phyloP scores from a whole-genome alignment of 2,797 vertebrate genomes.

The Cossypha polioptera region DNA sequence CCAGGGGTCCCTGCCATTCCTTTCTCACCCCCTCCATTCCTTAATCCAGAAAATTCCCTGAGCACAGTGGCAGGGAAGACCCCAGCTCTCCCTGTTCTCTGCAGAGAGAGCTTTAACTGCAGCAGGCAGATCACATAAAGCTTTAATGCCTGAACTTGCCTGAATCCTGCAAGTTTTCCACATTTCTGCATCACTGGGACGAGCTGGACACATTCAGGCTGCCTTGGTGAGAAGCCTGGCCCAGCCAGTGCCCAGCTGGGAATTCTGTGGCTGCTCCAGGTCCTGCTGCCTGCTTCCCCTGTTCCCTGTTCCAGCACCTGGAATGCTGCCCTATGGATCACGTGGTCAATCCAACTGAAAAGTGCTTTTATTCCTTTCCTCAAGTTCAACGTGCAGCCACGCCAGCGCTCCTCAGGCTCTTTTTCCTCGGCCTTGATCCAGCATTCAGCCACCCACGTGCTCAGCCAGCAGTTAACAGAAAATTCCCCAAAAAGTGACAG shows the following conservation, averaged over 20 bases:
- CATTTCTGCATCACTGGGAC: background rate
- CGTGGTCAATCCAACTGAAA: background rate
- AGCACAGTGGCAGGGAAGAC: background rate
- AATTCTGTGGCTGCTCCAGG: background rate
- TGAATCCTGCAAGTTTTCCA: background rate
- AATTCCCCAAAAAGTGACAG: background rate
- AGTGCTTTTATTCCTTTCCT: background rate
- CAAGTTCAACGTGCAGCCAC: background rate
- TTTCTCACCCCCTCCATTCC: background rate
- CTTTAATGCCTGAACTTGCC: background rate
- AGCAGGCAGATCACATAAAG: background rate
- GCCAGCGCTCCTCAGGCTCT: background rate
- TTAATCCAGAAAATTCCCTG: too few relatives aligned
- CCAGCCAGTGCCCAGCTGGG: background rate
- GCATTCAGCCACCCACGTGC: background rate
- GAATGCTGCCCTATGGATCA: rapidly evolving
- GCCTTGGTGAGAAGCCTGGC: background rate
- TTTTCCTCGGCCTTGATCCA: background rate
- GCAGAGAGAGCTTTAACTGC: background rate
- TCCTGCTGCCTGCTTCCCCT: background rate
- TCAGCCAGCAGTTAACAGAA: background rate
- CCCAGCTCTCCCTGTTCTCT: background rate
- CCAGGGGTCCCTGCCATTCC: rapidly evolving
- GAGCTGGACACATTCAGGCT: background rate
- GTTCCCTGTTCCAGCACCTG: background rate